Base-by-base conservation (phyloP, 2,797 vertebrate species). In the Hemibagrus guttatus region DNA sequence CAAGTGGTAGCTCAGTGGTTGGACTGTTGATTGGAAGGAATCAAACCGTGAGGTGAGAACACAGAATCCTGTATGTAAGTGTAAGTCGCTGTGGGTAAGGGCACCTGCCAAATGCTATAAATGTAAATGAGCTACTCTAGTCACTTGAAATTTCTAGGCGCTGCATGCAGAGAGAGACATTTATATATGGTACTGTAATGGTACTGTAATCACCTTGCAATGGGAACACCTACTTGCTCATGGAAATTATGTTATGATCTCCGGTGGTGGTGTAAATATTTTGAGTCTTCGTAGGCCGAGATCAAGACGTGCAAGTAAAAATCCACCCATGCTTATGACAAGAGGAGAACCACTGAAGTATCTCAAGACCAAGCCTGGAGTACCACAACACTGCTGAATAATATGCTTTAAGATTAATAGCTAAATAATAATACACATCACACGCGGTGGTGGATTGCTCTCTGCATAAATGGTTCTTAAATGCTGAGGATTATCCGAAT, bases 401-500 rank as follows among this genome's bases (percentile, higher is more conserved):
- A 56, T 56, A 31, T 19, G 6, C 72, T 28, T 75, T 9, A 56
- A 54, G 14, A 49, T 76, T 13, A 23, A 74, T 54, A 31, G 69
- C 26, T 11, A 19, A 81, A 86, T 81, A 54, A 76, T 28, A 28
- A 54, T 19, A 26, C 1, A 5, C 26, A 39, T 76, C 16, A 54
- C 72, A 52, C 54, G 14, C 26, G 56, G 5, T 39, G 6, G 21
- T 26, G 31, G 26, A 59, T 61, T 8, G 76, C 19, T 42, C 31
- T 16, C 6, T 14, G 78, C 23, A 42, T 58, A 63, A 42, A 80
- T 26, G 35, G 35, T 35, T 63, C 58, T 39, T 58, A 46, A 81
- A 61, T 42, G 23, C 35, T 17, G 35, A 61, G 35, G 21, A 80
- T 61, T 84, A 75, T 56, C 74, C 74, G 78, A 79, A 87, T 63